A percentile compares a stretch with the other conserved stretches of the same genome.
Conservation (phyloP, 2,113 vertebrate species). For the Pristiophorus japonicus region DNA sequence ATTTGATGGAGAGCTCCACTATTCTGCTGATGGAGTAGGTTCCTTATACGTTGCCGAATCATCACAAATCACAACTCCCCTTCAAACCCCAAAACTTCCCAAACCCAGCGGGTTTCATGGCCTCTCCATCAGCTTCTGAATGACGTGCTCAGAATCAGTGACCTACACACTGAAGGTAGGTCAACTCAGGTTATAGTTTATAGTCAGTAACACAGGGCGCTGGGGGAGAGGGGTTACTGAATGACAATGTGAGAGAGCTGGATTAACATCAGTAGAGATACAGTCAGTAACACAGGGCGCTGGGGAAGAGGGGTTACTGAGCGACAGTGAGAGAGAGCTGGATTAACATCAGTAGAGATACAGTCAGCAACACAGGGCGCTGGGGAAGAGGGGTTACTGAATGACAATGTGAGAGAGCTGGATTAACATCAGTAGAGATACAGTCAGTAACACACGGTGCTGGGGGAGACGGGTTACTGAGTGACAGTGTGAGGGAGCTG, state of each 20-base stretch:
- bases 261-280: background rate
- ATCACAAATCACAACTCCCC: background rate
- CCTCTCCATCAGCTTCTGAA: background rate
- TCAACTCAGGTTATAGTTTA: background rate
- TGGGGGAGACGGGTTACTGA: too few species aligned
- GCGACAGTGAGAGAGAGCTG: background rate
- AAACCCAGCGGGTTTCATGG: background rate
- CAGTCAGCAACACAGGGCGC: too few species aligned
- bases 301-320: background rate
- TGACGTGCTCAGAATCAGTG: background rate
- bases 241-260: background rate
- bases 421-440: background rate
- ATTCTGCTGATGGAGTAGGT: background rate
- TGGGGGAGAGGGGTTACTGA: background rate
- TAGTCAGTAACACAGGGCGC: background rate
- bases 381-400: background rate
- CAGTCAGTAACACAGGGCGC: background rate
- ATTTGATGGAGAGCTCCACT: background rate
- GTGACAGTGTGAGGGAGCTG: too few species aligned
- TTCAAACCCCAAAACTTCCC: background rate
- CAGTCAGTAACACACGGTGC: background rate
- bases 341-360: background rate
- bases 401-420: background rate
- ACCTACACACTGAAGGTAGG: background rate
- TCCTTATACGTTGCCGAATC: background rate